Evolutionary conservation across 2,888 invertebrate species (phyloP).

Genomic region (Philereme transversata): DNA sequence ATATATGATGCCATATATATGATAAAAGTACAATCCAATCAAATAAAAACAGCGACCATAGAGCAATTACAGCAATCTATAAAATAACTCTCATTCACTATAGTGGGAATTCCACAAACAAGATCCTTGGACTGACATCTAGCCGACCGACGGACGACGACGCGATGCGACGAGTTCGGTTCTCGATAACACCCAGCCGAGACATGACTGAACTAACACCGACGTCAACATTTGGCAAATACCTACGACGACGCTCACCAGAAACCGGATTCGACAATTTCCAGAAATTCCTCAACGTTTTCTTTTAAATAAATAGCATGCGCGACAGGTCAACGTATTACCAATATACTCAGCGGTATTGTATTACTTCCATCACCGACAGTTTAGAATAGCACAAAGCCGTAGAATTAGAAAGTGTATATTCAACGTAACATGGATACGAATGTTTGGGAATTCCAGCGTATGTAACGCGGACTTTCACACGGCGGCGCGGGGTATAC

Average conservation of each 20-base stretch:
- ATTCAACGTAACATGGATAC: constrained; percentile 50
- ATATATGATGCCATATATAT: too few species aligned
- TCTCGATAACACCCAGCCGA: constrained; percentile 22
- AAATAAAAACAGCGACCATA: constrained; percentile 11
- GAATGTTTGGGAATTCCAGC: constrained; percentile 60
- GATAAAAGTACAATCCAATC: too few species aligned
- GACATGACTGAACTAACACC: constrained; percentile 23
- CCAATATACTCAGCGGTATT: background rate
- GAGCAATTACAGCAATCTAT: constrained; percentile 19
- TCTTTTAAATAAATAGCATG: constrained; percentile 16
- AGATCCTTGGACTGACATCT: constrained; percentile 35
- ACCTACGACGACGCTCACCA: constrained; percentile 1
- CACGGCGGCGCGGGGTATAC: constrained; percentile 29
- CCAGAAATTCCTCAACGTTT: constrained; percentile 28
- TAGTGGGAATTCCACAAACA: constrained; percentile 34
- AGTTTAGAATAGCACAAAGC: constrained; percentile 15
- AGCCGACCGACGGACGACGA: background rate
- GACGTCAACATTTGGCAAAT: constrained; percentile 1
- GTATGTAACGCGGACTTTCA: constrained; percentile 45
- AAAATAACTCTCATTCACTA: constrained; percentile 24
- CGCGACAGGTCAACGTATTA: constrained; percentile 4
- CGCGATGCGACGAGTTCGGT: constrained; percentile 9
- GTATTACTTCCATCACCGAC: background rate
- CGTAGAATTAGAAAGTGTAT: constrained; percentile 55
- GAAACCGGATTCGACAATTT: constrained; percentile 34